Percentiles rank a stretch among this genome's conserved stretches.
Conservation (phyloP, 2,797 vertebrate species). For the Acipenser oxyrinchus region DNA sequence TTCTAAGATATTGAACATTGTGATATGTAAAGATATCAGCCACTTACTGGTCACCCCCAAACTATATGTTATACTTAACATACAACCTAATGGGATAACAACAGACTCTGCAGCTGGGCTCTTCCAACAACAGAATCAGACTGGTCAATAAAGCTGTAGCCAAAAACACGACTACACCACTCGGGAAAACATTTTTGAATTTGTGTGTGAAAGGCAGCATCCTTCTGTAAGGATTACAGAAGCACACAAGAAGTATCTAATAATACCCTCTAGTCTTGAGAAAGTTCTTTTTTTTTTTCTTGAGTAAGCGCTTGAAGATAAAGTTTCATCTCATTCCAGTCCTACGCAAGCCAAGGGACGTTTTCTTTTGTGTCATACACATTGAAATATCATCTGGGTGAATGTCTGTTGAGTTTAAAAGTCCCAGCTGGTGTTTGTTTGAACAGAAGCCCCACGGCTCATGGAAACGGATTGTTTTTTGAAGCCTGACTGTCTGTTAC, state of each 20-base stretch:
- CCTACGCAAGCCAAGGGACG: not conserved
- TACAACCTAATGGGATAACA: not conserved
- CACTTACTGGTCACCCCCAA: not conserved
- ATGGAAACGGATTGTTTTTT: not conserved
- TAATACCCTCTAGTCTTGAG: slow-evolving; percentile 17
- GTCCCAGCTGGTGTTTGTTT: slow-evolving; percentile 7
- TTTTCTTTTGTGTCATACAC: slow-evolving; percentile 6
- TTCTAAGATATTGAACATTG: not conserved
- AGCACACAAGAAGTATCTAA: slow-evolving; percentile 4
- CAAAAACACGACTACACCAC: not conserved
- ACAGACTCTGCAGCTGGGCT: not conserved
- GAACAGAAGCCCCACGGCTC: not conserved
- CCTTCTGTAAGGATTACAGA: not conserved
- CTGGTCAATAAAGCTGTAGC: not conserved
- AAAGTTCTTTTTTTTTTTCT: slow-evolving; percentile 8
- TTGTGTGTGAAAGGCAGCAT: not conserved
- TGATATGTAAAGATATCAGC: not conserved
- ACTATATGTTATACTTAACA: not conserved
- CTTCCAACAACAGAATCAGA: not conserved
- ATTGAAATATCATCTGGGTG: not conserved
- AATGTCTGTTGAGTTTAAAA: slow-evolving; percentile 3
- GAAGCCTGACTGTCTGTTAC: not conserved
- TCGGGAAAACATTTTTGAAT: not conserved
- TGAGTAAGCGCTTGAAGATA: slow-evolving; percentile 8
- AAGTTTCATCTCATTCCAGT: slow-evolving; percentile 3